Evolutionary conservation across 1,140 invertebrate genomes (phyloP).

Genomic region (Onthophagus taurus): DNA sequence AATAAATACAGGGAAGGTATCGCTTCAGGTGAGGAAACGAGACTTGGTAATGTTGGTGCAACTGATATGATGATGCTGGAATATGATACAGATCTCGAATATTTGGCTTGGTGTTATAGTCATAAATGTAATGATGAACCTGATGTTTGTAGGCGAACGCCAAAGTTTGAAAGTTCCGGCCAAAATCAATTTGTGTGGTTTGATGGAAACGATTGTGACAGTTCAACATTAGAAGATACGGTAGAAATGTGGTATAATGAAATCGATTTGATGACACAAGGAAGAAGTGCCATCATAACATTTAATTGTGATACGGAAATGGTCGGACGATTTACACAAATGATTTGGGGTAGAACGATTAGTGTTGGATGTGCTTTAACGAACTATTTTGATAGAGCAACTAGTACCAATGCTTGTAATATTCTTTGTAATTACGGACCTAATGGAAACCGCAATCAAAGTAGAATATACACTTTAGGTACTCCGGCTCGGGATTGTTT

Average conservation of each 20-base stretch:
- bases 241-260: neutral
- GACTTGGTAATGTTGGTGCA: neutral
- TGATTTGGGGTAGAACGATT: neutral
- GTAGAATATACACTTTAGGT: too few relatives aligned
- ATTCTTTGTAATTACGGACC: too few relatives aligned
- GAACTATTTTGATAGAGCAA: too few relatives aligned
- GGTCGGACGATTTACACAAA: constrained; percentile 2
- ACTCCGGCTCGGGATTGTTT: too few relatives aligned
- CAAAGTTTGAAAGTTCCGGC: neutral
- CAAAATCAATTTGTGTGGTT: neutral
- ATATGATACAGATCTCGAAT: neutral
- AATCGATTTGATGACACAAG: too few relatives aligned
- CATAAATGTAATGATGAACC: neutral
- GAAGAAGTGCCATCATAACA: too few relatives aligned
- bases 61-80: constrained; percentile 2
- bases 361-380: neutral
- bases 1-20: neutral
- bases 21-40: constrained; percentile 2
- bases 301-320: too few relatives aligned
- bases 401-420: too few relatives aligned
- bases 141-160: neutral
- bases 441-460: too few relatives aligned
- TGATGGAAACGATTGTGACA: neutral
- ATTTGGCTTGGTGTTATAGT: neutral
- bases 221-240: neutral